These are phyloP conservation scores for Ornithorhynchus anatinus DNA, from an alignment of 2,113 vertebrate species.

Conservation along the genomic window DNA sequence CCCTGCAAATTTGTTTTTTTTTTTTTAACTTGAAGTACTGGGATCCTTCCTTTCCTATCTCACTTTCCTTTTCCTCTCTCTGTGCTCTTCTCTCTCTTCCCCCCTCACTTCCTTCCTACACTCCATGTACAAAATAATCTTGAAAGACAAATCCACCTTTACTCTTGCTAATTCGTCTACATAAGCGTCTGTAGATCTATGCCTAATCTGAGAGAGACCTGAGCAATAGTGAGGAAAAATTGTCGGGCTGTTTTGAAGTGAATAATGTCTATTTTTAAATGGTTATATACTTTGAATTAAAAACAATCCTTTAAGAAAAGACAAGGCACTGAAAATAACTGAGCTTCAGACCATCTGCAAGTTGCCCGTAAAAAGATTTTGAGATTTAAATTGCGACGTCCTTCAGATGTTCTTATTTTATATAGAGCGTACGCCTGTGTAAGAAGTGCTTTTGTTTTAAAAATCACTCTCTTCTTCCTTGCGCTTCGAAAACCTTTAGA, in stretches of 20 bases:
- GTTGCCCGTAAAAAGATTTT: not conserved
- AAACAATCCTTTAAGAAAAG: constrained; percentile 14
- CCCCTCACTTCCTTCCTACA: not conserved
- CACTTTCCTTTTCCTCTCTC: not conserved
- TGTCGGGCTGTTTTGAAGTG: not conserved
- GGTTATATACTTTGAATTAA: not conserved
- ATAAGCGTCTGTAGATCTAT: not conserved
- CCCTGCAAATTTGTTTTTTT: not conserved
- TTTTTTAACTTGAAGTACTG: not conserved
- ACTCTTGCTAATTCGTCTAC: not conserved
- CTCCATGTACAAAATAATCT: constrained; percentile 10
- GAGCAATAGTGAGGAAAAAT: not conserved
- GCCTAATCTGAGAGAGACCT: too few relatives aligned
- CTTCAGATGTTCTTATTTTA: not conserved
- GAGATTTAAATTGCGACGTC: not conserved
- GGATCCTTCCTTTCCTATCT: not conserved
- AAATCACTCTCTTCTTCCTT: not conserved
- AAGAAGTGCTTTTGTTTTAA: too few relatives aligned
- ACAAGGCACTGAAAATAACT: not conserved
- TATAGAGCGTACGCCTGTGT: not conserved
- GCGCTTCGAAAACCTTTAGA: not conserved
- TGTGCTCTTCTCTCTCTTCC: not conserved
- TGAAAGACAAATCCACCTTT: not conserved
- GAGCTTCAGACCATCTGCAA: not conserved
- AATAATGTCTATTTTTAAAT: constrained; percentile 5